Base-by-base conservation (phyloP, 2,797 vertebrate genomes). In the Mycteria americana region DNA sequence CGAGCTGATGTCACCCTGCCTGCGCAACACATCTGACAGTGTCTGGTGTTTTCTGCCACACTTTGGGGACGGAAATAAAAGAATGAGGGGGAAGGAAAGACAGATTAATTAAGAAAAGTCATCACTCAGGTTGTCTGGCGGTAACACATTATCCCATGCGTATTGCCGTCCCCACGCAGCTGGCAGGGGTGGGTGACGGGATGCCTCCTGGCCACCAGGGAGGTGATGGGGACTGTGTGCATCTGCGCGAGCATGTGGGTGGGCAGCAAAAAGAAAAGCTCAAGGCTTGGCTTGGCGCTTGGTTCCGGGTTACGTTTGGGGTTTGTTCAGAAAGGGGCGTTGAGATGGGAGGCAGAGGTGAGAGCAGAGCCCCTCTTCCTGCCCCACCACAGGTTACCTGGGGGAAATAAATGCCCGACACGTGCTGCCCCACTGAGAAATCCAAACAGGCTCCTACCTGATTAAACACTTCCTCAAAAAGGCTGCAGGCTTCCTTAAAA, bases 241-340 rank as follows among this genome's bases (percentile, higher is more conserved):
- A n/a, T 39, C 70, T 22, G 46, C 5, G 5, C 0, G 0, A 21
- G 24, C 39, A 33, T 4, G 9, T 1, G 23, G 64, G 45, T 33
- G 46, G 57, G 76, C 41, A 80, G n/a, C 41, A 72, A 56, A 74
- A 43, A 37, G 67, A 41, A 56, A 41, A 75, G 50, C 15, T 41
- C 62, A 30, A 76, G 35, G 35, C 46, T 73, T 67, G 83, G 41
- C 59, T 91, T 73, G 50, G 60, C 53, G 39, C n/a, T 50, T 17
- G n/a, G 21, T 37, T 81, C 70, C 31, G 48, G 51, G 35, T 70
- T 35, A 56, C 1, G 3, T 10, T 16, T 59, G 59, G 28, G 21
- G 11, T 30, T 63, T 68, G 9, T n/a, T 46, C 39, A 87, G 60
- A 65, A 7, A 69, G 7, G 6, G 27, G 3, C 1, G 0, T 13